These are phyloP conservation scores for Mesocricetus auratus DNA, from an alignment of 2,113 vertebrate genomes.

Conservation along the genomic window DNA sequence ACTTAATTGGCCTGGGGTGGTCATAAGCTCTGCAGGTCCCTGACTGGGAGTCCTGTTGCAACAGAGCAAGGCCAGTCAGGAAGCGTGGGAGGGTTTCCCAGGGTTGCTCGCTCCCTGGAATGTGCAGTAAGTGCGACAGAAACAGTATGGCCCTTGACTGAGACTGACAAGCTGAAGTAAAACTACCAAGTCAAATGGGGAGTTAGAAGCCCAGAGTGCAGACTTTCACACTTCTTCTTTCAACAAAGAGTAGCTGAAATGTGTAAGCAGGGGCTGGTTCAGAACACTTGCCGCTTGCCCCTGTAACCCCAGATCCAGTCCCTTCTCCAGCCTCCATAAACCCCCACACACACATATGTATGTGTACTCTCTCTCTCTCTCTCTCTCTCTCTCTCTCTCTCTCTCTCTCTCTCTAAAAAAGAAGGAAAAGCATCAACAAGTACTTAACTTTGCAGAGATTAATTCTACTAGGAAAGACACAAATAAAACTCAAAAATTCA, in stretches of 20 bases:
- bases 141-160: neutral
- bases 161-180: neutral
- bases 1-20: neutral
- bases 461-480: neutral
- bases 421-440: neutral
- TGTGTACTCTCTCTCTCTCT: too few species aligned
- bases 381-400: too few species aligned
- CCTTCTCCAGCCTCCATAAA: neutral
- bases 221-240: neutral
- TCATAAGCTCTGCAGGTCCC: neutral
- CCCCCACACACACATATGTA: neutral
- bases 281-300: too few species aligned
- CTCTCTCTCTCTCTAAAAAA: neutral
- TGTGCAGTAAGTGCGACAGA: neutral
- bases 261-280: neutral
- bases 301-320: neutral
- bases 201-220: neutral
- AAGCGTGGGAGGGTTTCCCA: neutral
- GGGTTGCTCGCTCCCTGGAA: neutral
- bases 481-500: neutral
- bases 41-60: neutral
- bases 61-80: neutral
- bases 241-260: neutral
- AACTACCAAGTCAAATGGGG: neutral
- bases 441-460: neutral